These are phyloP conservation scores for Muscicapa striata DNA, from an alignment of 2,797 vertebrate species.

Conservation along the genomic window DNA sequence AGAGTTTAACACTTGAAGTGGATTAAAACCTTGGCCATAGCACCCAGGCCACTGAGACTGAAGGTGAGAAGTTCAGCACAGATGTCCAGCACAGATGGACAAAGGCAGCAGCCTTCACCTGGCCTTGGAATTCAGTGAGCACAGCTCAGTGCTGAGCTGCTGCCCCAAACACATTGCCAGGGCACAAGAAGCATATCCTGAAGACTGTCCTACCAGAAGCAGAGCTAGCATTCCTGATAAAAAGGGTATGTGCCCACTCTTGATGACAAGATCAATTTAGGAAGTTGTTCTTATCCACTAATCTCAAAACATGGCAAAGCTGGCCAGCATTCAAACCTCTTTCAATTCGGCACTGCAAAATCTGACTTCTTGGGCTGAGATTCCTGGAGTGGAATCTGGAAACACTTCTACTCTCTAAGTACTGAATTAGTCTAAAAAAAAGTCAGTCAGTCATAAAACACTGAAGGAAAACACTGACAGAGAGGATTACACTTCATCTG, in stretches of 20 bases:
- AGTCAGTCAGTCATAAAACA: background rate
- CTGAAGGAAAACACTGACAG: background rate
- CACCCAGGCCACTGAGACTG: background rate
- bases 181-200: rapidly evolving
- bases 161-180: background rate
- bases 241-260: background rate
- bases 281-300: background rate
- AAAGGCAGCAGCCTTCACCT: background rate
- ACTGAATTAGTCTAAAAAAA: background rate
- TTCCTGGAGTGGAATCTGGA: background rate
- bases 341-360: background rate
- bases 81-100: rapidly evolving
- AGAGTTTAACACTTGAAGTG: background rate
- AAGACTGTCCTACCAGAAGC: background rate
- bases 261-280: background rate
- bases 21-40: background rate
- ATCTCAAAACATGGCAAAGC: background rate
- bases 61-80: rapidly evolving
- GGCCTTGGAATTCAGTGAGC: background rate
- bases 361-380: background rate
- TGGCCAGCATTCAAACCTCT: background rate
- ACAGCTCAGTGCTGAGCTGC: background rate
- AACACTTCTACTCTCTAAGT: background rate
- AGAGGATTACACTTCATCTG: background rate
- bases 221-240: background rate